Percentiles rank a stretch among this genome's conserved stretches.
Conservation (phyloP, 2,888 invertebrate species). For the Epinotia brunnichana region DNA sequence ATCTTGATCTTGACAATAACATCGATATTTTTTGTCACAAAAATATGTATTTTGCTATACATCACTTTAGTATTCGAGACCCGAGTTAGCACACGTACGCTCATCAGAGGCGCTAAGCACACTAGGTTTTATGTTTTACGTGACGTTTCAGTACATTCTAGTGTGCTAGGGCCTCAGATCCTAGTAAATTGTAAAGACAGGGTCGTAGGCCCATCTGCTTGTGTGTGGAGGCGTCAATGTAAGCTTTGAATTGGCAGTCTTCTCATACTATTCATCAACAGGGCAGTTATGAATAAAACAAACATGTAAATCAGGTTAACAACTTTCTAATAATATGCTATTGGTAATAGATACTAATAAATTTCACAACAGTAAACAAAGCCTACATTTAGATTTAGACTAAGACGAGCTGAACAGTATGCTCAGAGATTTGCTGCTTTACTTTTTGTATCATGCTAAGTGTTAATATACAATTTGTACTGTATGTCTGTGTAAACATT, state of each 20-base stretch:
- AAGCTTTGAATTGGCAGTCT: too few species aligned
- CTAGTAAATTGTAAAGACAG: too few species aligned
- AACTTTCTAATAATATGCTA: slow-evolving; percentile 43
- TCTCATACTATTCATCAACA: neutral
- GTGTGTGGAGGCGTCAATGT: neutral
- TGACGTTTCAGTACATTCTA: too few species aligned
- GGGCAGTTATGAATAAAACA: slow-evolving; percentile 33
- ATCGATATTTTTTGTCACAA: too few species aligned
- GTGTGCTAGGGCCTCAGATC: too few species aligned
- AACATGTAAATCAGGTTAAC: slow-evolving; percentile 26
- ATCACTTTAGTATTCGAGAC: too few species aligned
- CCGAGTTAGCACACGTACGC: too few species aligned
- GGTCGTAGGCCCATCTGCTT: neutral
- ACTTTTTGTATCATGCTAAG: slow-evolving; percentile 20
- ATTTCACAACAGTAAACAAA: slow-evolving; percentile 43
- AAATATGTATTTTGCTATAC: too few species aligned
- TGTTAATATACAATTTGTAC: slow-evolving; percentile 35
- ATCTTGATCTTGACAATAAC: too few species aligned
- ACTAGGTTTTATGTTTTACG: too few species aligned
- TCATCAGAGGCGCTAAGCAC: too few species aligned
- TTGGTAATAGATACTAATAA: slow-evolving; percentile 36
- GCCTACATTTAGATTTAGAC: slow-evolving; percentile 28
- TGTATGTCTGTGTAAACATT: slow-evolving; percentile 18
- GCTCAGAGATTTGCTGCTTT: slow-evolving; percentile 27
- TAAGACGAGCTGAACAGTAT: slow-evolving; percentile 32